Evolutionary conservation across 2,797 vertebrate species (phyloP), one percentile per base, ranked within the genome.

Genomic region (Chromis chromis): DNA sequence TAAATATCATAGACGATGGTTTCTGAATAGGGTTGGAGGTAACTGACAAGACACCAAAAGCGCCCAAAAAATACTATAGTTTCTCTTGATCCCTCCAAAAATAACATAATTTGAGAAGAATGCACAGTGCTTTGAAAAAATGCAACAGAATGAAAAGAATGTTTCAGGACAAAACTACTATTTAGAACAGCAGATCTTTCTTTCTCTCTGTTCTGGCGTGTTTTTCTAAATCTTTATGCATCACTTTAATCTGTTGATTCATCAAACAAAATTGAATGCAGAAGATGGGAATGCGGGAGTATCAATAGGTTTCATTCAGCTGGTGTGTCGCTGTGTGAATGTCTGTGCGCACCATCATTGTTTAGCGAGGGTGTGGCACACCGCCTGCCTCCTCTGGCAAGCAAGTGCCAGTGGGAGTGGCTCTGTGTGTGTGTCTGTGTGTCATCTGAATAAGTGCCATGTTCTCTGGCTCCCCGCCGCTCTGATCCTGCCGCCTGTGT

Each of bases 311-410:
- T 50, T 31, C 28, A 4, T 27, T 9, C 10, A 22, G 28, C 27
- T 19, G 25, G 2, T 57, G n/a, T 57, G 42, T 39, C 57, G 25
- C 55, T 11, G 14, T 42, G 40, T 42, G 40, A 21, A 19, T 22
- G 9, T 22, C 44, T 11, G 58, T 50, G 46, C 8, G 6, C 8
- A 22, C 9, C 46, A n/a, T n/a, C 66, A 28, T 57, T 70, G 67
- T 71, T 42, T 27, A 21, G 58, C 33, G 57, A 72, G 74, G 54
- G 65, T 25, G 76, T 62, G 79, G 72, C 72, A 53, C 59, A 12
- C 39, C 6, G 72, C 40, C 65, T 19, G 65, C 33, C 60, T 81
- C 27, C 46, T 22, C 46, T 48, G 44, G 44, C 17, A 46, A 46
- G 44, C 17, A 8, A 46, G 17, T 46, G 44, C 17, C 44, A n/a